Conservation (phyloP, 2,888 invertebrate genomes). For the Eurytoma adleriae region DNA sequence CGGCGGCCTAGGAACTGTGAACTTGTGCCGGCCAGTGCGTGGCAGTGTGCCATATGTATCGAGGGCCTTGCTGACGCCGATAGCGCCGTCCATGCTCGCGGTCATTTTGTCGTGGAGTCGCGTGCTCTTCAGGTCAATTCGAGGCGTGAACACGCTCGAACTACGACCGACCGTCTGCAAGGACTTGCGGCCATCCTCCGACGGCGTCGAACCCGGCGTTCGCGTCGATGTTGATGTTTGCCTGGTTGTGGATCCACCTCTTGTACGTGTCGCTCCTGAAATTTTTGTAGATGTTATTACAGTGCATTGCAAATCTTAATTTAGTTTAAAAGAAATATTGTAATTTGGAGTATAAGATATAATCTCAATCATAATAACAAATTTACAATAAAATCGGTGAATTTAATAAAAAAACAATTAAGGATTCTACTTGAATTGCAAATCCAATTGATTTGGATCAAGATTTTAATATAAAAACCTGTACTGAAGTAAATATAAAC, state of each 20-base stretch:
- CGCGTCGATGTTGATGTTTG: slow-evolving; percentile 38
- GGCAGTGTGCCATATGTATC: slow-evolving; percentile 89
- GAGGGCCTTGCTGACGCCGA: slow-evolving; percentile 75
- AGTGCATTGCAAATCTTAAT: no score
- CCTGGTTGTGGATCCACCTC: slow-evolving; percentile 45
- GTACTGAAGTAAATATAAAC: no score
- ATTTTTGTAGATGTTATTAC: no score
- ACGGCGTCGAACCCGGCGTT: slow-evolving; percentile 70
- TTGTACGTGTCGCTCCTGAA: slow-evolving; percentile 36
- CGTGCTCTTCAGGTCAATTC: slow-evolving; percentile 55
- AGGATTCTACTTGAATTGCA: no score
- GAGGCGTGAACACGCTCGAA: slow-evolving; percentile 49
- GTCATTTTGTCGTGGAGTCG: slow-evolving; percentile 67
- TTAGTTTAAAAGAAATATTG: no score
- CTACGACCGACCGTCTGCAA: slow-evolving; percentile 47
- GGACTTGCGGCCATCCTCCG: slow-evolving; percentile 65
- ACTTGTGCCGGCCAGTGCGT: slow-evolving; percentile 79
- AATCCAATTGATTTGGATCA: not conserved
- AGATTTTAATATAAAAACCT: not conserved
- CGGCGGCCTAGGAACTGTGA: slow-evolving; percentile 71
- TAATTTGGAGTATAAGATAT: no score
- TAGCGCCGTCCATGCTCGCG: slow-evolving; percentile 67
- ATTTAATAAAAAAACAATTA: no score
- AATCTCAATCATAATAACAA: no score
- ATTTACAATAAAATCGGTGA: no score